A percentile compares a stretch with the other conserved stretches of the same genome.
Conservation (phyloP, 2,797 vertebrate genomes). For the Poliocrania exsul region DNA sequence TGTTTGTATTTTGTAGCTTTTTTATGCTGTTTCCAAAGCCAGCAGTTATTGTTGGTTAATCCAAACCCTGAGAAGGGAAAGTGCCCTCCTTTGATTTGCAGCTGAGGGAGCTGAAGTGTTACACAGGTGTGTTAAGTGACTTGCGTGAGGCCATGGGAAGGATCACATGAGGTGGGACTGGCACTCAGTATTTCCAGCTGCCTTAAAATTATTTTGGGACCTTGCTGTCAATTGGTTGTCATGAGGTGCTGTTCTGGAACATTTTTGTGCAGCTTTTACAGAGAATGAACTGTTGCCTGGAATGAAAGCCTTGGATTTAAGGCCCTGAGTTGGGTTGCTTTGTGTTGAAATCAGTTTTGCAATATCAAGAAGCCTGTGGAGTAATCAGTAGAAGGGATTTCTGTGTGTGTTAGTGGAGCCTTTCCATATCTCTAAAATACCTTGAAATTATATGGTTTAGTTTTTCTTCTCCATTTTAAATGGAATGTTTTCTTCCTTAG, state of each 20-base stretch:
- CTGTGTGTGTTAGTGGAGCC: neutral
- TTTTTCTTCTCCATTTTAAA: neutral
- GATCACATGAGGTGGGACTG: neutral
- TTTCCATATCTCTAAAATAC: neutral
- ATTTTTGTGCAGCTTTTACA: neutral
- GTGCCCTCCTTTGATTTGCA: neutral
- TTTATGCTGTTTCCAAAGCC: neutral
- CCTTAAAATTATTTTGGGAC: neutral
- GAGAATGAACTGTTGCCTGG: neutral
- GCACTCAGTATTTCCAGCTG: neutral
- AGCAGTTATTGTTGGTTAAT: neutral
- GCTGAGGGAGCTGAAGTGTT: neutral
- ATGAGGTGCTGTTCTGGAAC: neutral
- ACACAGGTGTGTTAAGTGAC: neutral
- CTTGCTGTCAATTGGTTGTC: neutral
- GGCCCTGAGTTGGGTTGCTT: neutral
- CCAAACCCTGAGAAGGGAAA: neutral
- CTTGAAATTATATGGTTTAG: neutral
- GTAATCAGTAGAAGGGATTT: neutral
- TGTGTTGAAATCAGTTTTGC: constrained; percentile 3
- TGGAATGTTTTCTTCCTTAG: constrained; percentile 75
- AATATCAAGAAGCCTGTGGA: neutral
- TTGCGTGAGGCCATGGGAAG: neutral
- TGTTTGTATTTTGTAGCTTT: neutral
- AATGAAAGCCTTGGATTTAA: neutral